Evolutionary conservation across 2,888 invertebrate species (phyloP), one percentile per base, ranked within the genome.

Genomic region (Timandra comae): DNA sequence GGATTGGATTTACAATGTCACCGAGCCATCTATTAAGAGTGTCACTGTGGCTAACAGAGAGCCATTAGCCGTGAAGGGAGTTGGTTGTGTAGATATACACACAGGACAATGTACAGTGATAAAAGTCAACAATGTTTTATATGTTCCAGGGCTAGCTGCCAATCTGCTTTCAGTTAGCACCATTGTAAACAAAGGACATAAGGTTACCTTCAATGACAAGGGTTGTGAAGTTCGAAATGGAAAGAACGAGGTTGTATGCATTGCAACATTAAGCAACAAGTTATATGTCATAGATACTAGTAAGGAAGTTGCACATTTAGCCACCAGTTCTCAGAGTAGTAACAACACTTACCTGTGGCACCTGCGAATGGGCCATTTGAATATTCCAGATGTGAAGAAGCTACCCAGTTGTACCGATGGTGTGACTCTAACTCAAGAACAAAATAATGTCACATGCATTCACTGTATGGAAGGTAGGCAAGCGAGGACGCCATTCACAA

Each of bases 91-190:
- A n/a, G n/a, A 31, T 33, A 35, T 37, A 20, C 12, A 35, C 23
- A 39, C 21, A 21, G 21, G 21, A 21, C 2, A 40, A 35, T 10
- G 43, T 53, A 9, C 41, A n/a, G n/a, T n/a, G n/a, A n/a, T n/a
- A n/a, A n/a, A 54, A 22, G 30, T 60, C 7, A 46, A 32, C 16
- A 35, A 57, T 46, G 50, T 55, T 12, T 30, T 56, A 3, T 49
- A 33, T 48, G 45, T 56, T 9, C 54, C 53, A 26, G 42, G 21
- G 8, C 8, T 21, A 29, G 3, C 20, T 55, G 11, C 48, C 53
- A 10, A 39, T 39, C 1, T 51, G 52, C 20, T 27, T 54, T 21
- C 21, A 21, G 21, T 21, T 8, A 21, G 21, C 21, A 21, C 21
- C 8, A 4, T 57, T 3, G 36, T 38, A 2, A 44, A 43, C 3